Percentiles rank a stretch among this genome's conserved stretches.
These are phyloP conservation scores for Microctonus aethiopoides DNA, from an alignment of 2,888 invertebrate genomes.

Conservation along the genomic window DNA sequence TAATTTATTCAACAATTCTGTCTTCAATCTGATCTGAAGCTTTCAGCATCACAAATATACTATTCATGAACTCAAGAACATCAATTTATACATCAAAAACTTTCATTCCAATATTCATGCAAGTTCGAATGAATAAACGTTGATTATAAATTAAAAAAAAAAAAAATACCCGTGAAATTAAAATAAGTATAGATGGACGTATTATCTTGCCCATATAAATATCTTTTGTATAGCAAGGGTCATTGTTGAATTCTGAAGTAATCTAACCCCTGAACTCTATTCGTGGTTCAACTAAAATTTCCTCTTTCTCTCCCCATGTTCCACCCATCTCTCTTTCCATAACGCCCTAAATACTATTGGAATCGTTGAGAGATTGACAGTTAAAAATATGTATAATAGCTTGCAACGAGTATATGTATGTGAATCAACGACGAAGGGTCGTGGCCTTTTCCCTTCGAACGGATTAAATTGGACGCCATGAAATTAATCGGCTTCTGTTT, in stretches of 20 bases:
- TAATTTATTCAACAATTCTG: too few relatives aligned
- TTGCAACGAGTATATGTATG: conserved; percentile 36
- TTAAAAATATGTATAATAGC: conserved; percentile 67
- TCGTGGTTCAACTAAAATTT: conserved; percentile 44
- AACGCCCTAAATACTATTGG: not conserved
- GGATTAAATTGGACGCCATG: conserved; percentile 65
- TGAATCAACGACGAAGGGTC: not conserved
- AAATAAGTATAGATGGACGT: not conserved
- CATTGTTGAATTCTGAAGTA: conserved; percentile 54
- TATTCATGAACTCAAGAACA: too few relatives aligned
- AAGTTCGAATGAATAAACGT: too few relatives aligned
- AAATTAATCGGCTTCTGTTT: conserved; percentile 67
- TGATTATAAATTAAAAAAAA: not conserved
- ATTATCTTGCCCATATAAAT: conserved; percentile 2
- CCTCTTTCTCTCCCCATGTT: conserved; percentile 35
- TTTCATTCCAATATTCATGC: too few relatives aligned
- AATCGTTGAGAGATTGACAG: conserved; percentile 63
- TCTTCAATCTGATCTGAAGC: too few relatives aligned
- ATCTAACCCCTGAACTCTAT: conserved; percentile 51
- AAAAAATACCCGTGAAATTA: not conserved
- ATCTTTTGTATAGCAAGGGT: conserved; percentile 55
- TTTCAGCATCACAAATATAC: too few relatives aligned
- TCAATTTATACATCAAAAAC: too few relatives aligned
- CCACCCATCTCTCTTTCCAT: conserved; percentile 46
- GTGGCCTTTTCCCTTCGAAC: conserved; percentile 34